Conservation (phyloP, 1,140 invertebrate species). For the Hypsibius dujardini region DNA sequence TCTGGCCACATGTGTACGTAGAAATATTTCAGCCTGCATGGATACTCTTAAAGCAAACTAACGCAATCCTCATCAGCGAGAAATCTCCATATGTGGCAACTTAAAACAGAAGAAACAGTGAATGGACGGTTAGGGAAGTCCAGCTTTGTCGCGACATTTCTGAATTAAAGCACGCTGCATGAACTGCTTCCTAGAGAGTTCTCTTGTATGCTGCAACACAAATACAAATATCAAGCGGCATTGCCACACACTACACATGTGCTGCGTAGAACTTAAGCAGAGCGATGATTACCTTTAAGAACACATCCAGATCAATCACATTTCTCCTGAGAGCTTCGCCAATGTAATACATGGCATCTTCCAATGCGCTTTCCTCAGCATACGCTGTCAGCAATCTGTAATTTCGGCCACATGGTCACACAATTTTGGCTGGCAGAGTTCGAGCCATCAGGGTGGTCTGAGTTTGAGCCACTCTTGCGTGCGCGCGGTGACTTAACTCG, state of each 20-base stretch:
- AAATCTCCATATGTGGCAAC: too few species aligned
- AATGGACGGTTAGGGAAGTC: slow-evolving; percentile 40
- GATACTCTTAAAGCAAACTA: too few species aligned
- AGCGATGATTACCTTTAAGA: slow-evolving; percentile 48
- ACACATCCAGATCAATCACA: slow-evolving; percentile 84
- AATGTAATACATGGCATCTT: slow-evolving; percentile 95
- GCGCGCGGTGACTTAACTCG: too few species aligned
- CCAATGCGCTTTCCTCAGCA: slow-evolving; percentile 89
- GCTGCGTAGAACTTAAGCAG: too few species aligned
- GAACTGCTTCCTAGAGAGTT: slow-evolving; percentile 83
- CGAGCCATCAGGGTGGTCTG: too few species aligned
- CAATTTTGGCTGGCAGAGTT: not conserved
- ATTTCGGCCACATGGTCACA: slow-evolving; percentile 9
- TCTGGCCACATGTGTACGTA: too few species aligned
- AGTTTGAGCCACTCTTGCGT: too few species aligned
- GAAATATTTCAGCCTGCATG: too few species aligned
- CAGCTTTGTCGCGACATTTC: slow-evolving; percentile 87
- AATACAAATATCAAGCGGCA: slow-evolving; percentile 13
- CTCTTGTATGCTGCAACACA: slow-evolving; percentile 55
- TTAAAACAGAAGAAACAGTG: too few species aligned
- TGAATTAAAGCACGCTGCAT: slow-evolving; percentile 83
- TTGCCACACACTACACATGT: too few species aligned
- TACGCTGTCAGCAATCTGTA: slow-evolving; percentile 72
- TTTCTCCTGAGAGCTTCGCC: slow-evolving; percentile 81
- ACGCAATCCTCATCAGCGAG: too few species aligned